These are phyloP conservation scores for Cervus canadensis DNA, from an alignment of 2,113 vertebrate species.

Conservation along the genomic window DNA sequence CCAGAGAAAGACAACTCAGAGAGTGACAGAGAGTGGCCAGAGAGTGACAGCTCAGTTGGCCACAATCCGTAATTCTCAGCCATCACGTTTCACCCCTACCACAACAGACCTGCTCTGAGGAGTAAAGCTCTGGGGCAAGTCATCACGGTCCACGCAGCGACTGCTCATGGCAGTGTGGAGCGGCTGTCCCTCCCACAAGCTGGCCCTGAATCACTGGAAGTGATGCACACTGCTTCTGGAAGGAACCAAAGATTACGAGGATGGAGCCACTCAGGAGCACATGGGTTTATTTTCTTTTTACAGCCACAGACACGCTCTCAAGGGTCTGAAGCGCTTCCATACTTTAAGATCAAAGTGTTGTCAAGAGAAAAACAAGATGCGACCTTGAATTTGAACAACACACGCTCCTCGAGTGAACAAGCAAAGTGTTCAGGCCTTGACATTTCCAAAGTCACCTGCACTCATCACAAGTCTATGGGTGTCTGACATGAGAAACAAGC, in stretches of 20 bases:
- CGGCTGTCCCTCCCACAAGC: neutral
- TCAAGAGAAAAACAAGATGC: constrained; percentile 5
- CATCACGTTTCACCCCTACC: neutral
- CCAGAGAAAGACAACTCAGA: neutral
- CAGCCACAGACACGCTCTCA: neutral
- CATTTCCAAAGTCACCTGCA: neutral
- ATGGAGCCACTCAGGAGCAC: neutral
- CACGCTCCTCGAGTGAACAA: neutral
- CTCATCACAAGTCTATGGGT: neutral
- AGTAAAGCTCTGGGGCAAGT: neutral
- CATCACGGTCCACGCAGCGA: neutral
- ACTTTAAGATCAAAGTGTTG: neutral
- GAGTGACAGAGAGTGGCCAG: neutral
- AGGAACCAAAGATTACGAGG: neutral
- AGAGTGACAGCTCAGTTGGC: neutral
- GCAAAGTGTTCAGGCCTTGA: neutral
- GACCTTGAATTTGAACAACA: neutral
- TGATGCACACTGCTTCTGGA: neutral
- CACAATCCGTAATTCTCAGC: neutral
- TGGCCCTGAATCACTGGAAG: constrained; percentile 24
- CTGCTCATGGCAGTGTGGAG: neutral
- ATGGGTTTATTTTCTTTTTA: neutral
- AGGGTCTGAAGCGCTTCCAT: neutral
- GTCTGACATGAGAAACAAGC: neutral
- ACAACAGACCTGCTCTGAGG: neutral